Conservation (phyloP, 1,140 invertebrate genomes). For the Dendrolimus kikuchii region DNA sequence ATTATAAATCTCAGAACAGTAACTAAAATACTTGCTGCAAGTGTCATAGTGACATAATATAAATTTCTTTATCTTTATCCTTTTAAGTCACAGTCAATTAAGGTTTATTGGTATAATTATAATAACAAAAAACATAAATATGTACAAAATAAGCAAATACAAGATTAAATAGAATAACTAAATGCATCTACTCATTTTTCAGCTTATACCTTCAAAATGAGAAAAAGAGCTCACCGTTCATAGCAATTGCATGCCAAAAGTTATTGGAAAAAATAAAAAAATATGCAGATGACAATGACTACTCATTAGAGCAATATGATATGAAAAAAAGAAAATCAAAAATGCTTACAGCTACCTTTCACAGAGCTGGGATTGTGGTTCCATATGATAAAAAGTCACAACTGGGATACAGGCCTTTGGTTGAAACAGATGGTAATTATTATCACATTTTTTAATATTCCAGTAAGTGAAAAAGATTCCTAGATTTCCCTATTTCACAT, state of each 20-base stretch:
- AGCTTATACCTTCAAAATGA: conserved; percentile 78
- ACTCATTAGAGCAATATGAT: conserved; percentile 75
- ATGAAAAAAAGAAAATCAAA: conserved; percentile 76
- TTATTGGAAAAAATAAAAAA: conserved; percentile 76
- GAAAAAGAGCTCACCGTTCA: conserved; percentile 79
- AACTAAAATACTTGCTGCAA: too few species aligned
- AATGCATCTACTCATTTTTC: conserved; percentile 24
- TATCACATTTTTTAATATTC: conserved; percentile 1
- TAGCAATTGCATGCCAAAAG: conserved; percentile 73
- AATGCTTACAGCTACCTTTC: conserved; percentile 86
- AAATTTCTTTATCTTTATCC: too few species aligned
- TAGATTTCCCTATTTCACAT: too few species aligned
- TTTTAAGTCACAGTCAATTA: too few species aligned
- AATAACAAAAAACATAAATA: too few species aligned
- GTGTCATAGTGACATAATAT: too few species aligned
- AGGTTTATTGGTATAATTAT: too few species aligned
- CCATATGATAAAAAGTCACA: conserved; percentile 86
- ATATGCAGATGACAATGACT: conserved; percentile 77
- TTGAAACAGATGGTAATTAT: conserved; percentile 80
- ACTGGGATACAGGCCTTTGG: conserved; percentile 85
- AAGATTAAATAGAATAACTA: neutral
- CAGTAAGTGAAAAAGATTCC: neutral
- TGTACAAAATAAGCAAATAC: too few species aligned
- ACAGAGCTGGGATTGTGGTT: conserved; percentile 91
- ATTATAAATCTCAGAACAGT: too few species aligned